A percentile compares a stretch with the other conserved stretches of the same genome.
Evolutionary conservation across 2,113 vertebrate genomes (phyloP).

Genomic region (Rhizomys pruinosus): DNA sequence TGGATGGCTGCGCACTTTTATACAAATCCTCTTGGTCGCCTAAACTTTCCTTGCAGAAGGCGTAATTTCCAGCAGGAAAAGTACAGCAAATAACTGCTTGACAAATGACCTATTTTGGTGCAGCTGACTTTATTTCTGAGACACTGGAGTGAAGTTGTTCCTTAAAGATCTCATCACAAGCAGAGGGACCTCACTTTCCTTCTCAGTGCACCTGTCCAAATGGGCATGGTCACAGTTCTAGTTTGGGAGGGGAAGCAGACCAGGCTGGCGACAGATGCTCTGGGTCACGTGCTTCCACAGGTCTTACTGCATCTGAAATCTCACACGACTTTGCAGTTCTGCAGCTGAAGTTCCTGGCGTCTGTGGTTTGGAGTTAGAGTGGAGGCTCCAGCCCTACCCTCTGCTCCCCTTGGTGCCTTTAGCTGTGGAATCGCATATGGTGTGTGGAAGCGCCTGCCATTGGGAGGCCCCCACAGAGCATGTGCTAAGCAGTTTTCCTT

Average conservation of each 20-base stretch:
- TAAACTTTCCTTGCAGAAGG: neutral
- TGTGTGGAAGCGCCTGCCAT: constrained; percentile 63
- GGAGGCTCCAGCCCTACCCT: constrained; percentile 15
- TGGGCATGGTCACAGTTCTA: neutral
- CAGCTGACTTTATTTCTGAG: constrained; percentile 42
- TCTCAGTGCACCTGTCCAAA: neutral
- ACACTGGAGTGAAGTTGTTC: neutral
- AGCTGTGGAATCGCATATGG: constrained; percentile 65
- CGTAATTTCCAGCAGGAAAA: constrained; percentile 70
- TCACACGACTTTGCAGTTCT: constrained; percentile 37
- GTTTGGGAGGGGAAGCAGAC: neutral
- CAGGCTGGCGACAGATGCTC: neutral
- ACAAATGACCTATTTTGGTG: constrained; percentile 58
- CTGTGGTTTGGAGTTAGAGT: constrained; percentile 43
- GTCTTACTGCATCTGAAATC: neutral
- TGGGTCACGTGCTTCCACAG: neutral
- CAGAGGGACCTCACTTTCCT: constrained; percentile 19
- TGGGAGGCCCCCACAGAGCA: constrained; percentile 44
- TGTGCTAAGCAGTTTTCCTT: constrained; percentile 77
- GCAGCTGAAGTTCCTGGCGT: constrained; percentile 53
- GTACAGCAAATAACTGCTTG: constrained; percentile 44
- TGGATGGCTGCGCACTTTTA: constrained; percentile 19
- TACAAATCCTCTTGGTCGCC: constrained; percentile 11
- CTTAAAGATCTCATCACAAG: constrained; percentile 57
- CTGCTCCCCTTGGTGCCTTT: constrained; percentile 40